Percentiles rank a stretch among this genome's conserved stretches.
These are phyloP conservation scores for Patella pellucida DNA, from an alignment of 2,888 invertebrate genomes.

Conservation along the genomic window DNA sequence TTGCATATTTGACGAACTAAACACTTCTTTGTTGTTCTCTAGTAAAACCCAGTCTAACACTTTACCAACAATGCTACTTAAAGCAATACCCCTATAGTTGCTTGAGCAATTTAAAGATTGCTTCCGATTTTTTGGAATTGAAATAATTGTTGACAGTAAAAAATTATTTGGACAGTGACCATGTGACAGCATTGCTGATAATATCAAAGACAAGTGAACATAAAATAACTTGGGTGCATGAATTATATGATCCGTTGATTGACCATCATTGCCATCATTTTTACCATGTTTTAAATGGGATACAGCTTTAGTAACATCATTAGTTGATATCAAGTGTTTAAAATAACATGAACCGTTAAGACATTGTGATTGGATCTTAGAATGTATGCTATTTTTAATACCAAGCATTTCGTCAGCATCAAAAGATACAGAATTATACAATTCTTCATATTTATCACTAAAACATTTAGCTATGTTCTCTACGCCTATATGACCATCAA, in stretches of 20 bases:
- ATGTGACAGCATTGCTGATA: background rate
- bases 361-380: background rate
- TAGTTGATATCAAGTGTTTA: background rate
- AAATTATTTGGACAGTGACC: background rate
- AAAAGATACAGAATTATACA: constrained; percentile 1
- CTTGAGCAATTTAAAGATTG: background rate
- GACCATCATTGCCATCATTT: background rate
- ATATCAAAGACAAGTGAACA: background rate
- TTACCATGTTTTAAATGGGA: background rate
- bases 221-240: background rate
- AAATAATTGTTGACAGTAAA: background rate
- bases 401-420: background rate
- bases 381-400: background rate
- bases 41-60: background rate
- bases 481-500: background rate
- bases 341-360: background rate
- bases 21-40: background rate
- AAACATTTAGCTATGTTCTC: background rate
- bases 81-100: background rate
- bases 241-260: background rate
- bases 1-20: background rate
- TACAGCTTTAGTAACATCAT: background rate
- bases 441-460: background rate
- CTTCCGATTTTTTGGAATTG: background rate
- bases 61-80: background rate